Evolutionary conservation across 2,113 vertebrate genomes (phyloP).

Genomic region (Cyanoramphus novaezelandiae): DNA sequence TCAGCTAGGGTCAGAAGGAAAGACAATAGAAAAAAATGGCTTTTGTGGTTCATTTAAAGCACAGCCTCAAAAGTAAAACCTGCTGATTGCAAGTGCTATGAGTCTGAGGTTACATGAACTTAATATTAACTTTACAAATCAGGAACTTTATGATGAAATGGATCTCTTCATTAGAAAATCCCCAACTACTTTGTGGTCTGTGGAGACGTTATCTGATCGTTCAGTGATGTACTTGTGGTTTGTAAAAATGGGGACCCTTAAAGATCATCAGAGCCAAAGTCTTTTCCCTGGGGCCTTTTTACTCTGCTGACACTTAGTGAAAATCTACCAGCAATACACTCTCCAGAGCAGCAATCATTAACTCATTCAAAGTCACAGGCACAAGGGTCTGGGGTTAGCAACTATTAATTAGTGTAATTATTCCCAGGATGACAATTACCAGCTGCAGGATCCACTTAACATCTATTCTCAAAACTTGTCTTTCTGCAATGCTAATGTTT

Average conservation of each 20-base stretch:
- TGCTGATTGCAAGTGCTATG: not conserved
- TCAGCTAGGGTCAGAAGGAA: not conserved
- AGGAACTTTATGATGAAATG: slow-evolving; percentile 72
- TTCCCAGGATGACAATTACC: slow-evolving; percentile 90
- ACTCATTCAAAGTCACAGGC: slow-evolving; percentile 63
- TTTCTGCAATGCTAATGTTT: slow-evolving; percentile 79
- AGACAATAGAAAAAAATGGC: not conserved
- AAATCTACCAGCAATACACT: slow-evolving; percentile 70
- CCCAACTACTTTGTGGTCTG: slow-evolving; percentile 71
- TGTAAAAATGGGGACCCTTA: slow-evolving; percentile 76
- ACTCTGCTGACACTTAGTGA: slow-evolving; percentile 81
- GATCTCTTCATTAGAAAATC: slow-evolving; percentile 73
- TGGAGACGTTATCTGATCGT: slow-evolving; percentile 80
- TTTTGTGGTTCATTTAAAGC: not conserved
- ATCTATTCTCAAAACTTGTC: slow-evolving; percentile 74
- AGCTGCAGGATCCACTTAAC: slow-evolving; percentile 91
- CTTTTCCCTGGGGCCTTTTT: slow-evolving; percentile 83
- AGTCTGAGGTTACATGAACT: slow-evolving; percentile 45
- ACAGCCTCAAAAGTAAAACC: not conserved
- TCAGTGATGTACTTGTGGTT: slow-evolving; percentile 85
- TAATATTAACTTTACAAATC: slow-evolving; percentile 64
- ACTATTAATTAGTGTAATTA: slow-evolving; percentile 98
- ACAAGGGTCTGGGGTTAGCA: slow-evolving; percentile 77
- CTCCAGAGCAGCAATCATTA: slow-evolving; percentile 63
- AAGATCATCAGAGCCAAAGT: slow-evolving; percentile 74